Conservation (phyloP, 2,113 vertebrate species). For the Pristiophorus japonicus region DNA sequence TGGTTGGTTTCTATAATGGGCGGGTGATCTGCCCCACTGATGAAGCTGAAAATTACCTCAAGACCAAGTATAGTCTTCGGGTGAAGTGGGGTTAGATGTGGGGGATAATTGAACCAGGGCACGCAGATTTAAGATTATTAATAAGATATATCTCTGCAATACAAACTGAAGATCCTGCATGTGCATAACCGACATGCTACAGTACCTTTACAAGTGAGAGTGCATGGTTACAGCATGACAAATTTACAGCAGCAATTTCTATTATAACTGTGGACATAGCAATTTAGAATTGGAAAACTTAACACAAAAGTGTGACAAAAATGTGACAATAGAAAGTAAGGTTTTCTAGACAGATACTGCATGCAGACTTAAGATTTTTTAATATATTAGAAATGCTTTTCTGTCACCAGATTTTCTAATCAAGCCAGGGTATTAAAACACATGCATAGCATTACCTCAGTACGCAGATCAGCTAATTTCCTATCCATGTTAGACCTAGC, state of each 20-base stretch:
- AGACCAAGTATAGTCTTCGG: not conserved
- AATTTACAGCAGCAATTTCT: not conserved
- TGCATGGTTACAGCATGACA: too few species aligned
- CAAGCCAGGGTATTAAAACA: not conserved
- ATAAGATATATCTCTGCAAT: not conserved
- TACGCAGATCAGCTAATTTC: slow-evolving; percentile 40
- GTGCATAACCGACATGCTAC: not conserved
- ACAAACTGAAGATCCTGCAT: not conserved
- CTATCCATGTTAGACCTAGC: slow-evolving; percentile 27
- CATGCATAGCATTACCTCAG: slow-evolving; percentile 19
- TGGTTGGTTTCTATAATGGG: not conserved
- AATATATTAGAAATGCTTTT: not conserved
- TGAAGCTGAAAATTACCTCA: too few species aligned
- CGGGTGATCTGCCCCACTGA: not conserved
- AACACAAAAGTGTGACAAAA: not conserved
- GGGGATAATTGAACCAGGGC: not conserved
- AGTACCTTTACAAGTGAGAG: not conserved
- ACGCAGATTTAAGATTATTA: not conserved
- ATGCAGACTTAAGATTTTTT: not conserved
- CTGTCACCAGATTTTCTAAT: not conserved
- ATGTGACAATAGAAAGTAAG: not conserved
- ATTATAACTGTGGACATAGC: not conserved
- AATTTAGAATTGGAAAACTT: not conserved
- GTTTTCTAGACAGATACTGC: not conserved
- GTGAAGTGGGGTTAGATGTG: not conserved